Base-by-base conservation (phyloP, 1,140 invertebrate genomes). In the Rhagoletis zephyria region DNA sequence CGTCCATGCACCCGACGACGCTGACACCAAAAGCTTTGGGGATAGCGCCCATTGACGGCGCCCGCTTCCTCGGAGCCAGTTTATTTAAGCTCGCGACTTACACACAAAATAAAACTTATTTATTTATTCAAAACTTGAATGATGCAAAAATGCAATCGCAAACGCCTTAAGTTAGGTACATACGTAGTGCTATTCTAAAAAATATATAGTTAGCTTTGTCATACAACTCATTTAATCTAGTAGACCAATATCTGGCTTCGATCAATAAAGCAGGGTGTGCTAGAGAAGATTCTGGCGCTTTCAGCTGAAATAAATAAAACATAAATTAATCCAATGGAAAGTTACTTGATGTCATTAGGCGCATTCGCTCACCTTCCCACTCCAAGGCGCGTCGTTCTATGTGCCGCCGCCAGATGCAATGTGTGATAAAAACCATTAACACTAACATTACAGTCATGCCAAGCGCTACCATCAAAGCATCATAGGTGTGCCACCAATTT, bases 401-500 rank as follows among this genome's bases (percentile, higher is more conserved):
- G 5, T n/a, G 48, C 9, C 74, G 74, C 48, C 74, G 16, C 74
- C 74, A 81, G 2, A 81, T 7, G n/a, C 74, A 19, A 2, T 81
- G 48, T 2, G 45, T 56, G 48, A 56, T 10, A 4, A 56, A 14
- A 19, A 56, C 16, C 74, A 81, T 56, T 7, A 81, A 14, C 9
- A 81, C 6, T 4, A 81, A 7, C 74, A 81, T 56, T 5, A 81
- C 48, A n/a, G 19, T 30, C 16, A 81, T 56, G 2, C 74, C 74
- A 51, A 81, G 74, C 1, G 45, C n/a, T 1, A 81, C 16, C 48
- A 81, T 16, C 6, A 81, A 19, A 51, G 74, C 74, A 81, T 81
- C 74, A 3, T 56, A 81, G 56, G 45, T 56, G 2, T 81, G 74
- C 74, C 74, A 81, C 48, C 74, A 81, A 81, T 51, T 51, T 81